These are phyloP conservation scores for Cephus spinipes DNA, from an alignment of 2,888 invertebrate species.

Conservation along the genomic window DNA sequence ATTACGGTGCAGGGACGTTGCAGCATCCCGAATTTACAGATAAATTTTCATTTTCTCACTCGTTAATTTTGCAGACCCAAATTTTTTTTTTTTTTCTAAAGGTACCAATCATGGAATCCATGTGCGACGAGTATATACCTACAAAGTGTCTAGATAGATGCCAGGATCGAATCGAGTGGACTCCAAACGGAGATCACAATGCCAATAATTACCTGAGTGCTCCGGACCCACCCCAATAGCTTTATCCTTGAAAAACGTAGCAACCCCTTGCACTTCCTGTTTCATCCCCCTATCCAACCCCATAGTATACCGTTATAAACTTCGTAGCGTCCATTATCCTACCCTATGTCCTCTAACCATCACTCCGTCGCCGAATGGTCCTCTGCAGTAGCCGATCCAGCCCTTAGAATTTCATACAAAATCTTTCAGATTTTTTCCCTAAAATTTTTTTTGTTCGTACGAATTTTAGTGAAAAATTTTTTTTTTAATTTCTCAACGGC, in stretches of 20 bases:
- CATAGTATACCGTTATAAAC: background rate
- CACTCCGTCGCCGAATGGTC: background rate
- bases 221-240: constrained; percentile 50
- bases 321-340: background rate
- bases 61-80: background rate
- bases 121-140: background rate
- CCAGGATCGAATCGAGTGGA: background rate
- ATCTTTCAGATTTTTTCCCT: background rate
- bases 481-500: background rate
- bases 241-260: constrained; percentile 44
- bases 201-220: constrained; percentile 62
- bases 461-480: too few species aligned
- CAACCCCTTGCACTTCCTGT: constrained; percentile 1
- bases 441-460: background rate
- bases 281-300: background rate
- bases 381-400: background rate
- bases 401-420: background rate
- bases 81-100: background rate
- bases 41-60: too few species aligned
- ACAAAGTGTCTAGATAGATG: background rate
- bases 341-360: background rate
- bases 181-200: constrained; percentile 47
- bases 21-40: background rate
- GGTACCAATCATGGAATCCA: background rate
- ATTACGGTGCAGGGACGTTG: background rate